A percentile compares a stretch with the other conserved stretches of the same genome.
Conservation (phyloP, 1,140 invertebrate genomes). For the Drosophila equinoxialis region DNA sequence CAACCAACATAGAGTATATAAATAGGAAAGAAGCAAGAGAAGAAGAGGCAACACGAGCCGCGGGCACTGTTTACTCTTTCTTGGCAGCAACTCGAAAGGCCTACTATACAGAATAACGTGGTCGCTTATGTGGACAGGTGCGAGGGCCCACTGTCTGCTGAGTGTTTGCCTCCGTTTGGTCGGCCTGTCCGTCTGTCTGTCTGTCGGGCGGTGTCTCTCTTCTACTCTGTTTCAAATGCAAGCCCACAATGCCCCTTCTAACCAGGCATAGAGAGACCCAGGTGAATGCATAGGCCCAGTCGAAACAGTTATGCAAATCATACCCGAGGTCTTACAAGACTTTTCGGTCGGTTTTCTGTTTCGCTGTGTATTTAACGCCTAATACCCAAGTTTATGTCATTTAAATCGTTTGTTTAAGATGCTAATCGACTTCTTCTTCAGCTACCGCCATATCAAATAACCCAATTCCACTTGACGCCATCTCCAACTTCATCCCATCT, state of each 20-base stretch:
- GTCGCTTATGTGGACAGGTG: slow-evolving; percentile 73
- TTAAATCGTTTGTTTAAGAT: slow-evolving; percentile 67
- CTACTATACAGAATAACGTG: slow-evolving; percentile 44
- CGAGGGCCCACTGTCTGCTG: slow-evolving; percentile 48
- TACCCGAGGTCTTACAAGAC: slow-evolving; percentile 36
- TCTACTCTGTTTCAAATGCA: slow-evolving; percentile 64
- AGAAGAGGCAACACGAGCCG: slow-evolving; percentile 32
- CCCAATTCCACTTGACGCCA: slow-evolving; percentile 8
- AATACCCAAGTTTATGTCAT: slow-evolving; percentile 79
- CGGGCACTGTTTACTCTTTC: slow-evolving; percentile 64
- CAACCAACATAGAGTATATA: slow-evolving; percentile 2
- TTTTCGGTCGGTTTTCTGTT: slow-evolving; percentile 33
- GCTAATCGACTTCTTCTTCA: slow-evolving; percentile 53
- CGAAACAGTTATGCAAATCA: slow-evolving; percentile 77
- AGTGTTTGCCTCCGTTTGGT: slow-evolving; percentile 65
- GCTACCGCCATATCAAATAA: slow-evolving; percentile 21
- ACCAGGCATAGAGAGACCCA: slow-evolving; percentile 39
- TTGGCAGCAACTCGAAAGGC: slow-evolving; percentile 67
- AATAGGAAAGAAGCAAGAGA: slow-evolving; percentile 1
- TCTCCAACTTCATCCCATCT: slow-evolving; percentile 5
- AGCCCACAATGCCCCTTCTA: slow-evolving; percentile 35
- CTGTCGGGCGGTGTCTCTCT: slow-evolving; percentile 1
- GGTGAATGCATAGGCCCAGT: slow-evolving; percentile 48
- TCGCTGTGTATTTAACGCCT: slow-evolving; percentile 73
- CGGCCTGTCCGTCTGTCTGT: slow-evolving; percentile 28